phyloP scores from a whole-genome alignment of 2,888 invertebrate genomes.

The Euspilapteryx auroguttella region DNA sequence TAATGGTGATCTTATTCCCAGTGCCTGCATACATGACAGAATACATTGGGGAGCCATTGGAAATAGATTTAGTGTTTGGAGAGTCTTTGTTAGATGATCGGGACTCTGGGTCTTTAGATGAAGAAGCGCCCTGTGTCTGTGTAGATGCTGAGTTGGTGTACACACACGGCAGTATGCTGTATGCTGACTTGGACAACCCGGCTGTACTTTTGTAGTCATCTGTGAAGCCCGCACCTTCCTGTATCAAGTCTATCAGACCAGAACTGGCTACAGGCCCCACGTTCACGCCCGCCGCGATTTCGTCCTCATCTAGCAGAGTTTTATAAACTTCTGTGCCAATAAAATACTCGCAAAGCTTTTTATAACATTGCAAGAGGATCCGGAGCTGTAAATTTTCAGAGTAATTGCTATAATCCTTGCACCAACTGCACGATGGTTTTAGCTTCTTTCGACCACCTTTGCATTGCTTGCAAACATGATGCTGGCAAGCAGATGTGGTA shows the following conservation, averaged over 20 bases:
- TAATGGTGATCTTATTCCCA: slow-evolving; percentile 83
- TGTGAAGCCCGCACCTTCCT: slow-evolving; percentile 77
- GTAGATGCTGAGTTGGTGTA: slow-evolving; percentile 65
- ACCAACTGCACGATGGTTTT: slow-evolving; percentile 83
- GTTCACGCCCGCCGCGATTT: slow-evolving; percentile 49
- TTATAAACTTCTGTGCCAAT: slow-evolving; percentile 73
- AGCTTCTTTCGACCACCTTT: slow-evolving; percentile 83
- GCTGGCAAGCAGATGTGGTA: slow-evolving; percentile 77
- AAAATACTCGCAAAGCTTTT: slow-evolving; percentile 84
- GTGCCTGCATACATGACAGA: slow-evolving; percentile 80
- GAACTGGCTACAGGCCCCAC: slow-evolving; percentile 53
- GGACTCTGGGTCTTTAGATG: slow-evolving; percentile 27
- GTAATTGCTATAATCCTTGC: slow-evolving; percentile 82
- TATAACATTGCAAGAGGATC: slow-evolving; percentile 84
- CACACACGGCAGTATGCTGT: slow-evolving; percentile 74
- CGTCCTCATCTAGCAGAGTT: slow-evolving; percentile 56
- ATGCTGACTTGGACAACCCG: slow-evolving; percentile 73
- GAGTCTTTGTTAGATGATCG: slow-evolving; percentile 32
- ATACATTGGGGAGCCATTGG: slow-evolving; percentile 58
- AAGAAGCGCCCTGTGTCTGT: slow-evolving; percentile 36
- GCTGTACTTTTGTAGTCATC: slow-evolving; percentile 75
- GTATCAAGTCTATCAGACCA: slow-evolving; percentile 73
- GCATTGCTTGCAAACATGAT: slow-evolving; percentile 85
- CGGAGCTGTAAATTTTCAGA: slow-evolving; percentile 80
- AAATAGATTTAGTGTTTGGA: slow-evolving; percentile 34